A percentile compares a stretch with the other conserved stretches of the same genome.
Evolutionary conservation across 1,140 invertebrate genomes (phyloP).

Genomic region (Leucophenga varia): DNA sequence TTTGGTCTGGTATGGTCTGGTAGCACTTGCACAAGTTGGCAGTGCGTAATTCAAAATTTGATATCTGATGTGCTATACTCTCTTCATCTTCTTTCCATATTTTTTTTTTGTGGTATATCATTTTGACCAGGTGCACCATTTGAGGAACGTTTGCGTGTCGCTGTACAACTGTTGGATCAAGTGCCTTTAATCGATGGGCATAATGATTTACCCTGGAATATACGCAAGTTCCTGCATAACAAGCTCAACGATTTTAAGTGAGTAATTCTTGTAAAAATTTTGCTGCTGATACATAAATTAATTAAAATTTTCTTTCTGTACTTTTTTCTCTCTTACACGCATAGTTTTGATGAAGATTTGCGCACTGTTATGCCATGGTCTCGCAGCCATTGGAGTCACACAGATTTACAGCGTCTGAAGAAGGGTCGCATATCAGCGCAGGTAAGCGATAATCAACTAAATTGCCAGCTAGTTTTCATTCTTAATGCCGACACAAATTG

Average conservation of each 20-base stretch:
- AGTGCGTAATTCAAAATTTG: too few relatives aligned
- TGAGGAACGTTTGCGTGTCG: conserved; percentile 65
- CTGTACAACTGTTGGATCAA: conserved; percentile 64
- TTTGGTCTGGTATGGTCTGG: conserved; percentile 1
- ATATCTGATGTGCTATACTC: conserved; percentile 4
- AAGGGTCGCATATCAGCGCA: conserved; percentile 81
- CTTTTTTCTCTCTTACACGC: conserved; percentile 1
- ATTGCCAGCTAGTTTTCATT: conserved; percentile 1
- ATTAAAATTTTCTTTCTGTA: conserved; percentile 5
- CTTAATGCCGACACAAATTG: too few relatives aligned
- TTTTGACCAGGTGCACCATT: conserved; percentile 59
- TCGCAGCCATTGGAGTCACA: conserved; percentile 76
- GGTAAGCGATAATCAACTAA: conserved; percentile 66
- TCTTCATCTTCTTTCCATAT: neutral
- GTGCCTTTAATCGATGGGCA: conserved; percentile 75
- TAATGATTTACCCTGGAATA: conserved; percentile 90
- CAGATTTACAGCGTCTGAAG: conserved; percentile 77
- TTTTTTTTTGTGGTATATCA: neutral
- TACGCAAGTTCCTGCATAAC: conserved; percentile 83
- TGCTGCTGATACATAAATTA: neutral
- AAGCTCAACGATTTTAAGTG: conserved; percentile 78
- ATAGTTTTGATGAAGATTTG: conserved; percentile 69
- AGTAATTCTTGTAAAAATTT: conserved; percentile 18
- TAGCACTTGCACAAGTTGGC: too few relatives aligned
- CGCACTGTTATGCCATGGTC: conserved; percentile 75